A percentile compares a stretch with the other conserved stretches of the same genome.
These are phyloP conservation scores for Linurgus olivaceus DNA, from an alignment of 2,797 vertebrate species.

Conservation along the genomic window DNA sequence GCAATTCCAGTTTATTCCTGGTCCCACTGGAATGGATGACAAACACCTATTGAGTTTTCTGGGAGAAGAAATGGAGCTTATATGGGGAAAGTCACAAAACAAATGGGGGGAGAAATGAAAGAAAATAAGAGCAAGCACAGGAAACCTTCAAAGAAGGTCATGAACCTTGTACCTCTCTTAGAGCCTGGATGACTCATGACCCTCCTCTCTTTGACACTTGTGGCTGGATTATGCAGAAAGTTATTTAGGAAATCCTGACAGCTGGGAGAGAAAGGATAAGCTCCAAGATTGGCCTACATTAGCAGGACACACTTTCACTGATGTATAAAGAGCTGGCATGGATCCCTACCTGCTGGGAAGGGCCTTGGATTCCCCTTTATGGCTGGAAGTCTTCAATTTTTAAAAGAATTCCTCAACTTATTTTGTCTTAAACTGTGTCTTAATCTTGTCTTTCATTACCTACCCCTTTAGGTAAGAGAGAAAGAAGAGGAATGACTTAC, in stretches of 20 bases:
- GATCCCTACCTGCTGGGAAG: not conserved
- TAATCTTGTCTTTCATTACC: not conserved
- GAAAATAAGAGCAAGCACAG: not conserved
- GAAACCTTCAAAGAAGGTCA: not conserved
- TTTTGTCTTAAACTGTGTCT: not conserved
- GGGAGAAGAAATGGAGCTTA: not conserved
- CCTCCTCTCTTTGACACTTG: constrained; percentile 23
- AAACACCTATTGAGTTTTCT: not conserved
- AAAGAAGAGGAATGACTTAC: not conserved
- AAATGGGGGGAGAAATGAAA: not conserved
- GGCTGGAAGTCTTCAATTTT: not conserved
- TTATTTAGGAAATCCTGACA: constrained; percentile 55
- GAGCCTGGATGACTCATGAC: not conserved
- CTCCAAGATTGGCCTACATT: constrained; percentile 32
- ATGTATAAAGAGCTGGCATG: not conserved
- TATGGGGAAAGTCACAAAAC: not conserved
- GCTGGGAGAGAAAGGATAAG: constrained; percentile 59
- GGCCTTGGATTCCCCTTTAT: not conserved
- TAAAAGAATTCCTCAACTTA: not conserved
- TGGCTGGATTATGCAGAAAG: constrained; percentile 46
- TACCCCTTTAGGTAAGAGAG: not conserved
- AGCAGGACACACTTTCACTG: constrained; percentile 55
- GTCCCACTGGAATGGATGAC: not conserved
- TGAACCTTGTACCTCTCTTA: not conserved
- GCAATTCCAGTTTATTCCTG: not conserved